These are phyloP conservation scores for Oreochromis grahami DNA, from an alignment of 2,797 vertebrate genomes.

Conservation along the genomic window DNA sequence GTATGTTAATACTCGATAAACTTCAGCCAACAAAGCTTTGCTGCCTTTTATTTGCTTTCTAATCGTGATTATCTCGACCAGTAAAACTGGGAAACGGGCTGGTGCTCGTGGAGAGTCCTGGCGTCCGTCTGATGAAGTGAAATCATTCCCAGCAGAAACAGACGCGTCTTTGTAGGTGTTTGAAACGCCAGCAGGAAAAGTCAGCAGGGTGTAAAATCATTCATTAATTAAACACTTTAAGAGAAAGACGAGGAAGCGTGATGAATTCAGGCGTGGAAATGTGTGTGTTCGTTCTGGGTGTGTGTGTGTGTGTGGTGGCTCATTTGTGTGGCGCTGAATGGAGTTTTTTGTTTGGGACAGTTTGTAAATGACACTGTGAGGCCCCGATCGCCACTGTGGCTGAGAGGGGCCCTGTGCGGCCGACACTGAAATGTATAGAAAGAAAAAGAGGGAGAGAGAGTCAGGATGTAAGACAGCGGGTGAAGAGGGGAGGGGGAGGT, in stretches of 20 bases:
- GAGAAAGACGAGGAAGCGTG: constrained; percentile 1
- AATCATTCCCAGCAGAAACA: background rate
- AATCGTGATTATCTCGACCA: accelerated
- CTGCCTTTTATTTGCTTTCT: background rate
- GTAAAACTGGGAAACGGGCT: background rate
- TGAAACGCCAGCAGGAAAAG: background rate
- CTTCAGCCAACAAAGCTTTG: background rate
- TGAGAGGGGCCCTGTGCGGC: background rate
- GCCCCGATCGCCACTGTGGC: background rate
- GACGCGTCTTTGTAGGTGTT: background rate
- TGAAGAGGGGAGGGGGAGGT: background rate
- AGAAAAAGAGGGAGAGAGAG: background rate
- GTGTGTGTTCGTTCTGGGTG: background rate
- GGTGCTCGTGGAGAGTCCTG: background rate
- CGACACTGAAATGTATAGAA: background rate
- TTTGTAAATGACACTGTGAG: background rate
- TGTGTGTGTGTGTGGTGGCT: background rate
- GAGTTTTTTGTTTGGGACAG: constrained; percentile 20
- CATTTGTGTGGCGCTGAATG: constrained; percentile 23
- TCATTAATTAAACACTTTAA: background rate
- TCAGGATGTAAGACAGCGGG: background rate
- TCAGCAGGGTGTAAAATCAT: background rate
- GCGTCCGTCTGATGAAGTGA: background rate
- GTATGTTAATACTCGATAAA: background rate
- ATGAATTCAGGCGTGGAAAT: constrained; percentile 3